A percentile compares a stretch with the other conserved stretches of the same genome.
Evolutionary conservation across 92 coral and sea anemone genomes (phyloP).

Genomic region (Porites rus): DNA sequence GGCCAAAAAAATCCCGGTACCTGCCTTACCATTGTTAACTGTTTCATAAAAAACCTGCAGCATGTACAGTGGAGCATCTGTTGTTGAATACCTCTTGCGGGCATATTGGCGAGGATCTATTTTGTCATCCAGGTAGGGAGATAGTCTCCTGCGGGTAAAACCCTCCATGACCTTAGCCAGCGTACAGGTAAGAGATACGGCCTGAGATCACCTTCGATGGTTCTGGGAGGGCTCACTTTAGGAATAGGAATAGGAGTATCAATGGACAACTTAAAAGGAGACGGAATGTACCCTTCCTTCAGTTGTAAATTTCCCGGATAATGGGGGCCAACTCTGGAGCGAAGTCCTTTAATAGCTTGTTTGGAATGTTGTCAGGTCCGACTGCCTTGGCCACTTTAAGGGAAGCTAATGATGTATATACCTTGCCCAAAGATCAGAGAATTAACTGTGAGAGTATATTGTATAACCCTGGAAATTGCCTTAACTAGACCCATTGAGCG

Average conservation of each 20-base stretch:
- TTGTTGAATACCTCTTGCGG: too few relatives aligned
- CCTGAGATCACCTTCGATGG: slow-evolving; percentile 51
- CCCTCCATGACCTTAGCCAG: slow-evolving; percentile 72
- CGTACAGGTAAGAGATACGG: slow-evolving; percentile 65
- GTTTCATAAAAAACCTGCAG: slow-evolving; percentile 61
- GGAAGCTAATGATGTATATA: background rate
- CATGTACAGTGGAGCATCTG: too few relatives aligned
- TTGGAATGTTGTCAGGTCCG: slow-evolving; percentile 45
- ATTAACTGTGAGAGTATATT: too few relatives aligned
- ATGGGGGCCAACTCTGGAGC: slow-evolving; percentile 37
- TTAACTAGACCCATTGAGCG: too few relatives aligned
- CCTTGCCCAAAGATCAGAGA: too few relatives aligned
- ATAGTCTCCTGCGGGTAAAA: slow-evolving; percentile 40
- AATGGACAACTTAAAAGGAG: background rate
- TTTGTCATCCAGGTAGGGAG: slow-evolving; percentile 44
- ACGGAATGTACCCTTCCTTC: slow-evolving; percentile 17
- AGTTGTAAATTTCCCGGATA: slow-evolving; percentile 30
- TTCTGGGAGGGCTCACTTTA: background rate
- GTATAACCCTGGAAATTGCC: too few relatives aligned
- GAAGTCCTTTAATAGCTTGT: slow-evolving; percentile 39
- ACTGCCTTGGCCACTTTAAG: background rate
- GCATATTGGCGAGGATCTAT: slow-evolving; percentile 16
- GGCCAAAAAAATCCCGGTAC: slow-evolving; percentile 51
- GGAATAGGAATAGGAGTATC: background rate
- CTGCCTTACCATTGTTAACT: slow-evolving; percentile 43